Evolutionary conservation across 2,888 invertebrate genomes (phyloP).

Genomic region (Sminthurinus aureus): DNA sequence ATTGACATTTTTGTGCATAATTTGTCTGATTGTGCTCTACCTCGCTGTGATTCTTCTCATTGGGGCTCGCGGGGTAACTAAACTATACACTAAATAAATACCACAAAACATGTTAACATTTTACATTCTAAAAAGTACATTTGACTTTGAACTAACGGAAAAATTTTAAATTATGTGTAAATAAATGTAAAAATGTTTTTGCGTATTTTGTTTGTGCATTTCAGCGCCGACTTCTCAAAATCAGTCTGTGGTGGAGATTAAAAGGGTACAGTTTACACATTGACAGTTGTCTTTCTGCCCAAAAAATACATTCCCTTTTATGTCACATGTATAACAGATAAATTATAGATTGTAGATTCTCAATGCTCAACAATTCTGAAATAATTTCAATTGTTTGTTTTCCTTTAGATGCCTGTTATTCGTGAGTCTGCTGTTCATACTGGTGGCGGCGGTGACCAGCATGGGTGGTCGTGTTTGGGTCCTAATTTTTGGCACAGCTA

Average conservation of each 20-base stretch:
- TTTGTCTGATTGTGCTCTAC: constrained; percentile 19
- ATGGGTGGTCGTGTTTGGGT: constrained; percentile 24
- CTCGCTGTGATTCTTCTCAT: constrained; percentile 29
- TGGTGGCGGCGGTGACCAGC: constrained; percentile 21
- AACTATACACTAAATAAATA: neutral
- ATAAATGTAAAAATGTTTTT: neutral
- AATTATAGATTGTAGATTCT: too few relatives aligned
- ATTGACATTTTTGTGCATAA: constrained; percentile 23
- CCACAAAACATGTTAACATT: neutral
- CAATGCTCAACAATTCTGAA: too few relatives aligned
- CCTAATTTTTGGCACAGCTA: neutral
- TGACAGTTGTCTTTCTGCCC: too few relatives aligned
- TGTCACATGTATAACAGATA: too few relatives aligned
- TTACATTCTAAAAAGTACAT: neutral
- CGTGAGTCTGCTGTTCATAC: constrained; percentile 28
- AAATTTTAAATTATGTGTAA: too few relatives aligned
- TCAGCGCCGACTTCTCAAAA: constrained; percentile 22
- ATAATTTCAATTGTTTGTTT: too few relatives aligned
- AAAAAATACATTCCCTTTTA: too few relatives aligned
- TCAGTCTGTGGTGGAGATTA: constrained; percentile 26
- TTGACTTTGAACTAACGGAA: too few relatives aligned
- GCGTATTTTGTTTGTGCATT: neutral
- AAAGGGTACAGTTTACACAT: too few relatives aligned
- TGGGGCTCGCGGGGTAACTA: constrained; percentile 15
- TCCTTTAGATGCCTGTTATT: too few relatives aligned